phyloP scores from a whole-genome alignment of 1,140 invertebrate genomes.

The Megalopta genalis region DNA sequence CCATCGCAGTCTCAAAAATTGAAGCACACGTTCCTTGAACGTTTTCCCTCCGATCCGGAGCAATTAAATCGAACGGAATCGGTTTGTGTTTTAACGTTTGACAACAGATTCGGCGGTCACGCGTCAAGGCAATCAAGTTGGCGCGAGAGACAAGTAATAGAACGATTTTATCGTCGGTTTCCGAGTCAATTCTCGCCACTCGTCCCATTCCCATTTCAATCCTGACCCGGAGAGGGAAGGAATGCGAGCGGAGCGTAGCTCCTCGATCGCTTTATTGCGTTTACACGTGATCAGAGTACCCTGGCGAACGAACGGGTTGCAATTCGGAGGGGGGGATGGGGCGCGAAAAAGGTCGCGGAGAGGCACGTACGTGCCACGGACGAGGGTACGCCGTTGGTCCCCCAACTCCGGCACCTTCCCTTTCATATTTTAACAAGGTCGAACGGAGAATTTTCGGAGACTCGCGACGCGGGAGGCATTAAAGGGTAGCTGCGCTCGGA shows the following conservation, averaged over 20 bases:
- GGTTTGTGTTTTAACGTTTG: too few species aligned
- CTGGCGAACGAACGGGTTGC: not conserved
- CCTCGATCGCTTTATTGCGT: conserved; percentile 46
- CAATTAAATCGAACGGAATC: too few species aligned
- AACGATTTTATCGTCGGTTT: not conserved
- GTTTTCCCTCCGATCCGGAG: too few species aligned
- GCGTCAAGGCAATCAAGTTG: not conserved
- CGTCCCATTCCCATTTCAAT: not conserved
- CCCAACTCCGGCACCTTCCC: not conserved
- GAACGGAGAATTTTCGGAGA: conserved; percentile 33
- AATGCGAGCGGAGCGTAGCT: not conserved
- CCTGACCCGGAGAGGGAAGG: conserved; percentile 14
- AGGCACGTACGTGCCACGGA: not conserved
- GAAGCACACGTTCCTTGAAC: too few species aligned
- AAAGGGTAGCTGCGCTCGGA: conserved; percentile 19
- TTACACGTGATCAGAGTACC: conserved; percentile 43
- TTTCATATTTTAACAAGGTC: conserved; percentile 44
- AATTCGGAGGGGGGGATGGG: not conserved
- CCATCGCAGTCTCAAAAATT: too few species aligned
- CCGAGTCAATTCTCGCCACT: not conserved
- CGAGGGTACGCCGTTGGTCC: too few species aligned
- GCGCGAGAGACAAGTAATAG: not conserved
- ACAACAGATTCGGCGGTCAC: too few species aligned
- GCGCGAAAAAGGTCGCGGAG: not conserved
- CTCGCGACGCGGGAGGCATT: conserved; percentile 17